Conservation (phyloP, 2,113 vertebrate genomes). For the Channa argus region DNA sequence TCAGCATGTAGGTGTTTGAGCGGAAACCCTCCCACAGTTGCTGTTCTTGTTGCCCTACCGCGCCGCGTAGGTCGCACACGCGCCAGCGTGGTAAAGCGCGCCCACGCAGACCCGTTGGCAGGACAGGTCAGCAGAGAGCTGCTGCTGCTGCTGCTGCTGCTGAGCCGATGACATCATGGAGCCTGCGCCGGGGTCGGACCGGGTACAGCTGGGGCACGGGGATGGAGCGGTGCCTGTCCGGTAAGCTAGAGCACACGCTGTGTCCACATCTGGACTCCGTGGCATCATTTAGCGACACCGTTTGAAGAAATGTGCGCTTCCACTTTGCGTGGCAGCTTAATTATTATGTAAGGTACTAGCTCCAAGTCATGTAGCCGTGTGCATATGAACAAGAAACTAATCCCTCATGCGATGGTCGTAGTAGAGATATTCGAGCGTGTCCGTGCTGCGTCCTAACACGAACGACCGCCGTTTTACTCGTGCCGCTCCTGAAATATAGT, state of each 20-base stretch:
- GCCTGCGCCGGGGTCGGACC: constrained; percentile 61
- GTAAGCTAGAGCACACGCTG: constrained; percentile 27
- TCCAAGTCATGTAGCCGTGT: constrained; percentile 69
- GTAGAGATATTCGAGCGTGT: constrained; percentile 58
- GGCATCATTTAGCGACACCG: constrained; percentile 3
- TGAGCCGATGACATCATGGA: constrained; percentile 70
- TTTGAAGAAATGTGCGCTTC: constrained; percentile 32
- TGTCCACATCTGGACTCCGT: constrained; percentile 27
- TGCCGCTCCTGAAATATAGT: neutral
- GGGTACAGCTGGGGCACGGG: constrained; percentile 33
- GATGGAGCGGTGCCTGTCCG: constrained; percentile 70
- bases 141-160: neutral
- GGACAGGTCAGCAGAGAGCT: constrained; percentile 68
- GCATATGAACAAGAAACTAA: constrained; percentile 75
- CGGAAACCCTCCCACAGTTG: constrained; percentile 16
- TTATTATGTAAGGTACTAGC: constrained; percentile 78
- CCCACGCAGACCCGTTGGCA: constrained; percentile 71
- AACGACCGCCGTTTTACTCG: constrained; percentile 13
- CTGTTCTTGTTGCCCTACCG: constrained; percentile 41
- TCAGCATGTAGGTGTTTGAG: too few species aligned
- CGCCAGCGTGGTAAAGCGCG: constrained; percentile 63
- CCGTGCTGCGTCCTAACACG: constrained; percentile 40
- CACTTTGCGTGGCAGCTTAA: constrained; percentile 69
- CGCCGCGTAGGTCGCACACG: constrained; percentile 44
- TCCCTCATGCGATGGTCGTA: constrained; percentile 64